phyloP scores from a whole-genome alignment of 2,113 vertebrate genomes.

The Notarius lentiginosus region DNA sequence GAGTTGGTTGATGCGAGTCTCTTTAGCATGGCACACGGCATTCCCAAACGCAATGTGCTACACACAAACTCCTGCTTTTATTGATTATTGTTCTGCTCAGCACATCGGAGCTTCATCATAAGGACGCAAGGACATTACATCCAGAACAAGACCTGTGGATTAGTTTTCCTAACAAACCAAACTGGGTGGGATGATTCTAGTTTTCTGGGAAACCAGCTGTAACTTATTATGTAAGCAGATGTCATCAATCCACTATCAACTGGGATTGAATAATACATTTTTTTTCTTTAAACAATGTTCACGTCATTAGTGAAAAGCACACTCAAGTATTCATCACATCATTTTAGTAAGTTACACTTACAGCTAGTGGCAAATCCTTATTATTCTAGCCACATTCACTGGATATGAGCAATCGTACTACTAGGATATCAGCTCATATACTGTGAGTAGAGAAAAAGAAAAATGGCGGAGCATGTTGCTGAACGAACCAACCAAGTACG shows the following conservation, averaged over 20 bases:
- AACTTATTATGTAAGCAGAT: background rate
- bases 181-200: background rate
- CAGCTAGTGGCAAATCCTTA: background rate
- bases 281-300: background rate
- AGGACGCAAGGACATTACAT: background rate
- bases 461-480: too few species aligned
- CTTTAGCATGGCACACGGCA: background rate
- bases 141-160: background rate
- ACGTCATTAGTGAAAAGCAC: background rate
- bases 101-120: background rate
- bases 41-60: background rate
- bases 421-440: too few species aligned
- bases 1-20: background rate
- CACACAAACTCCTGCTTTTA: background rate
- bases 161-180: background rate
- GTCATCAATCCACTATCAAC: background rate
- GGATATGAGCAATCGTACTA: too few species aligned
- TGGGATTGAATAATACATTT: background rate
- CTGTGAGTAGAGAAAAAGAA: too few species aligned
- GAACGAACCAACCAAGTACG: too few species aligned
- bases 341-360: background rate
- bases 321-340: too few species aligned
- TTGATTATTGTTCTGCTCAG: background rate
- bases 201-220: constrained; percentile 9
- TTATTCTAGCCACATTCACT: too few species aligned